These are phyloP conservation scores for Tetrax tetrax DNA, from an alignment of 2,113 vertebrate genomes.

Conservation along the genomic window DNA sequence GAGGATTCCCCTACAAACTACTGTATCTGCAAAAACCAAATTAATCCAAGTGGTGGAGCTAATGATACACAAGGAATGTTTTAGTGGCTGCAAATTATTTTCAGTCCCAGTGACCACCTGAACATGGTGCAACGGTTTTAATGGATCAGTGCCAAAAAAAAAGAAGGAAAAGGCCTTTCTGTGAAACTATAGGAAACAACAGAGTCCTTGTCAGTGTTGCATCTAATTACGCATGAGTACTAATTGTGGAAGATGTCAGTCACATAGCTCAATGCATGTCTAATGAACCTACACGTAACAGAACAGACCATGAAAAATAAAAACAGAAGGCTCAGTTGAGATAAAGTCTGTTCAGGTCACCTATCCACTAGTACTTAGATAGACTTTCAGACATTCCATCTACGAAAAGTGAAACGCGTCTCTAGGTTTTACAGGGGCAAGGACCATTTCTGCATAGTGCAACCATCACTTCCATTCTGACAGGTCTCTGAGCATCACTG, in stretches of 20 bases:
- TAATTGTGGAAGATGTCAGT: neutral
- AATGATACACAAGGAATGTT: neutral
- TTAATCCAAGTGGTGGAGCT: slow-evolving; percentile 44
- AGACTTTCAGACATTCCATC: neutral
- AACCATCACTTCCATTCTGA: neutral
- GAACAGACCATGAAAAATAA: neutral
- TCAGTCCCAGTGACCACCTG: neutral
- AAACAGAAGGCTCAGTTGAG: neutral
- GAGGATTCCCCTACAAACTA: neutral
- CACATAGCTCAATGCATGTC: neutral
- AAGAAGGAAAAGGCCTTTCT: neutral
- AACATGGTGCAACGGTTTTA: neutral
- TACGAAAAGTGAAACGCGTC: neutral
- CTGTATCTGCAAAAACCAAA: neutral
- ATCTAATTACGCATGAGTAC: neutral
- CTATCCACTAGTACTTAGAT: neutral
- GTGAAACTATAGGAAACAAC: slow-evolving; percentile 39
- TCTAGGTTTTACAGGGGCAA: neutral
- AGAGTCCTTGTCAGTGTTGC: slow-evolving; percentile 23
- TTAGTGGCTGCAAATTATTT: neutral
- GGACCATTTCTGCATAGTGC: accelerated
- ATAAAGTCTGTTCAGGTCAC: neutral
- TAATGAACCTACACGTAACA: neutral
- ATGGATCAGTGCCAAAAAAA: neutral
- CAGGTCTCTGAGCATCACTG: neutral